These are phyloP conservation scores for Axis porcinus DNA, from an alignment of 2,113 vertebrate genomes.

Conservation along the genomic window DNA sequence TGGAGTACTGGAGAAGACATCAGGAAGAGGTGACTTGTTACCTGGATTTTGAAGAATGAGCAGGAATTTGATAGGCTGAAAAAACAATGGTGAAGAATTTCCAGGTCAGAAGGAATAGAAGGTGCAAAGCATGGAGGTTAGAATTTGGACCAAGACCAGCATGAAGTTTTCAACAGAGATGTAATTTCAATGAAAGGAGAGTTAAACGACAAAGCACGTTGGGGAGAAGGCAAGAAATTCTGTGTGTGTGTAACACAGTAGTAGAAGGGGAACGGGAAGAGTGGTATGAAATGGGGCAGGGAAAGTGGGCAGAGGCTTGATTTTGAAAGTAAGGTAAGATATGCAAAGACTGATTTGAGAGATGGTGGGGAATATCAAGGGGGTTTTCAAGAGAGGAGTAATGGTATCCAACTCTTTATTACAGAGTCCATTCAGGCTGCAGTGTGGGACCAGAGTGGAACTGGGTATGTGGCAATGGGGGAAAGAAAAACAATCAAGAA, in stretches of 20 bases:
- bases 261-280: too few species aligned
- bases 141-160: not conserved
- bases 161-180: not conserved
- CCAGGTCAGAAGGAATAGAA: not conserved
- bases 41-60: not conserved
- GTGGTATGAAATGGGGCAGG: not conserved
- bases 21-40: not conserved
- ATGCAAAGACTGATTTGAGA: not conserved
- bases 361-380: not conserved
- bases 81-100: not conserved
- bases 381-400: not conserved
- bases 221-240: not conserved
- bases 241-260: rapidly evolving
- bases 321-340: not conserved
- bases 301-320: not conserved
- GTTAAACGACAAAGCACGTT: not conserved
- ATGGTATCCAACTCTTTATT: not conserved
- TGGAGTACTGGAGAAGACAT: not conserved
- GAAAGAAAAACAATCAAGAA: not conserved
- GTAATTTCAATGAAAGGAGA: not conserved
- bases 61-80: not conserved
- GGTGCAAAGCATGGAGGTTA: not conserved
- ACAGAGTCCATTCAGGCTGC: not conserved
- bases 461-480: not conserved
- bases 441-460: rapidly evolving